Percentiles rank a stretch among this genome's conserved stretches.
Conservation (phyloP, 2,888 invertebrate species). For the Automeris io region DNA sequence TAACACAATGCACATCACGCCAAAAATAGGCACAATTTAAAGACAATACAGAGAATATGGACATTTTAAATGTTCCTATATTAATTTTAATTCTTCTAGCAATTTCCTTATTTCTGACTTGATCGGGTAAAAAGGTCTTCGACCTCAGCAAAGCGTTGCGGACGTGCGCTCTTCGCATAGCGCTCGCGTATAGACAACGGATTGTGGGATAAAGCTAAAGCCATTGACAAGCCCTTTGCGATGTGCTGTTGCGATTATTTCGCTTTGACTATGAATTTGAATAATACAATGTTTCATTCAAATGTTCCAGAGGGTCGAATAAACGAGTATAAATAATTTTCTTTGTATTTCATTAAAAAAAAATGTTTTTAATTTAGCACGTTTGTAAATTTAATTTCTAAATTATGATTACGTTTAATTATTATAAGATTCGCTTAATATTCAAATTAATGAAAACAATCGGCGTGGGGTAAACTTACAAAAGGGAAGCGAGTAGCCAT, state of each 20-base stretch:
- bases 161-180: slow-evolving; percentile 39
- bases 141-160: slow-evolving; percentile 53
- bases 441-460: no score
- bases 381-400: no score
- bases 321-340: neutral
- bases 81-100: slow-evolving; percentile 30
- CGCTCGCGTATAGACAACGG: slow-evolving; percentile 48
- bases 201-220: slow-evolving; percentile 60
- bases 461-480: no score
- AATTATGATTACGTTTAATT: no score
- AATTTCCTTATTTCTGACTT: slow-evolving; percentile 27
- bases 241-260: slow-evolving; percentile 2
- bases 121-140: slow-evolving; percentile 45
- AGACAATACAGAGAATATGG: no score
- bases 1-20: no score
- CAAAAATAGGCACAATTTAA: no score
- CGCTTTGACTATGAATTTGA: slow-evolving; percentile 6
- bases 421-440: no score
- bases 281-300: slow-evolving; percentile 7
- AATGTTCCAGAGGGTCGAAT: neutral
- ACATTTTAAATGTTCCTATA: no score
- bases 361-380: no score
- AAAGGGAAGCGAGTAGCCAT: no score
- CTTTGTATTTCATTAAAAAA: no score
- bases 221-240: slow-evolving; percentile 31